A percentile compares a stretch with the other conserved stretches of the same genome.
Conservation (phyloP, 2,797 vertebrate species). For the Rhadinocentrus ornatus region DNA sequence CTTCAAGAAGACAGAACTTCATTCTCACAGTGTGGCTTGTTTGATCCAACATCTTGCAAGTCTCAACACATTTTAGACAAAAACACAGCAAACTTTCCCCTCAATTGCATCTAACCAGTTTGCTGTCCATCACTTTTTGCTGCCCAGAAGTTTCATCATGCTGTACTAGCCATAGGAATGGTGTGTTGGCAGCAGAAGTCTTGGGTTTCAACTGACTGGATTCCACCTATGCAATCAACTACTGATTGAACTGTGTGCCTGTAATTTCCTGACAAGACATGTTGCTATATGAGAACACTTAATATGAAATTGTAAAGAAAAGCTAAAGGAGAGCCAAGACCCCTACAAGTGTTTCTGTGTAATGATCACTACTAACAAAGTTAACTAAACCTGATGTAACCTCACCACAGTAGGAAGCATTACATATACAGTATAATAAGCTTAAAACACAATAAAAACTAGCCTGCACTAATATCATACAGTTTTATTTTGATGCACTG, state of each 20-base stretch:
- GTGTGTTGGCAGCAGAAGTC: slow-evolving; percentile 47
- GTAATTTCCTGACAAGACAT: slow-evolving; percentile 54
- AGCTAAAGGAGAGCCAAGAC: no score
- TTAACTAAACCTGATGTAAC: no score
- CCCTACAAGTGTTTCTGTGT: no score
- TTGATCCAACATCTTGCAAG: slow-evolving; percentile 60
- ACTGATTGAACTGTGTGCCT: slow-evolving; percentile 41
- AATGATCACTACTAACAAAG: no score
- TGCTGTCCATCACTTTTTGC: slow-evolving; percentile 67
- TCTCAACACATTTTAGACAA: slow-evolving; percentile 61
- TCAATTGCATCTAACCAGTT: slow-evolving; percentile 65
- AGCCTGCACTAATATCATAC: no score
- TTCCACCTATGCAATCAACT: slow-evolving; percentile 31
- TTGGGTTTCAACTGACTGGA: slow-evolving; percentile 64
- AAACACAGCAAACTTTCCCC: slow-evolving; percentile 64
- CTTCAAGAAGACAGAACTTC: slow-evolving; percentile 51
- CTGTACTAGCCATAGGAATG: slow-evolving; percentile 47
- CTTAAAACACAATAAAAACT: no score
- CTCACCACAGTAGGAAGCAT: no score
- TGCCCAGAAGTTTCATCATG: slow-evolving; percentile 56
- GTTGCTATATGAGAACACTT: slow-evolving; percentile 4
- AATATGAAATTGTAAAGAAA: no score
- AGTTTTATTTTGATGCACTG: no score
- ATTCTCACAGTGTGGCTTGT: slow-evolving; percentile 48
- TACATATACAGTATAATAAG: no score